Evolutionary conservation across 2,113 vertebrate genomes (phyloP).

Genomic region (Microtus ochrogaster): DNA sequence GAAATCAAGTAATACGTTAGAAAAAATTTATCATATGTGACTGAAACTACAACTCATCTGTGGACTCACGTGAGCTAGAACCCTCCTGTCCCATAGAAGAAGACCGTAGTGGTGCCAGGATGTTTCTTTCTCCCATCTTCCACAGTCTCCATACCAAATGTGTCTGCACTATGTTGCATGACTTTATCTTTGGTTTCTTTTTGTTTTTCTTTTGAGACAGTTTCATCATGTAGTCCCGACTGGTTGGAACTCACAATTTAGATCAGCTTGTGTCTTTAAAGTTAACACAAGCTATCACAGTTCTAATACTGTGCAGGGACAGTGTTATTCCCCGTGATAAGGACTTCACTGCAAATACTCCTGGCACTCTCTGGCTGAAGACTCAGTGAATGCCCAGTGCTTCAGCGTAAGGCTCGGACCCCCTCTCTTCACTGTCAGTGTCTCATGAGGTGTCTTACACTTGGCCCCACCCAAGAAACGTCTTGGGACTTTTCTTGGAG

Average conservation of each 20-base stretch:
- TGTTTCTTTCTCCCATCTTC: not conserved
- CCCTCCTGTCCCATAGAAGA: not conserved
- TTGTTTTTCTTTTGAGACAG: not conserved
- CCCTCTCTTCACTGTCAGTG: not conserved
- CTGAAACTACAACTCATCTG: not conserved
- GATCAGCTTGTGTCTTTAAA: not conserved
- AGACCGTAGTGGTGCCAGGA: not conserved
- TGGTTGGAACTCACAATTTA: not conserved
- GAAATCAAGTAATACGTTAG: slow-evolving; percentile 14
- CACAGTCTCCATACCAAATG: not conserved
- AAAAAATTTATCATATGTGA: not conserved
- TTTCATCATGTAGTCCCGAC: not conserved
- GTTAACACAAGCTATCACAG: no score
- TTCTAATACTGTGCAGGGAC: not conserved
- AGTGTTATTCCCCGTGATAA: not conserved
- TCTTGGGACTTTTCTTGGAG: not conserved
- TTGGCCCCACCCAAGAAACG: not conserved
- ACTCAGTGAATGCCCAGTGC: not conserved
- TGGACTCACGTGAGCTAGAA: not conserved
- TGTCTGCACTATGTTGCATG: not conserved
- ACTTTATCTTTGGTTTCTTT: not conserved
- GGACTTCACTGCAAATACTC: not conserved
- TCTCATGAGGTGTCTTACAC: not conserved
- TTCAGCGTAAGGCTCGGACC: not conserved
- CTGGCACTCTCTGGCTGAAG: not conserved